These are phyloP conservation scores for Acropternis orthonyx DNA, from an alignment of 2,797 vertebrate species.

Conservation along the genomic window DNA sequence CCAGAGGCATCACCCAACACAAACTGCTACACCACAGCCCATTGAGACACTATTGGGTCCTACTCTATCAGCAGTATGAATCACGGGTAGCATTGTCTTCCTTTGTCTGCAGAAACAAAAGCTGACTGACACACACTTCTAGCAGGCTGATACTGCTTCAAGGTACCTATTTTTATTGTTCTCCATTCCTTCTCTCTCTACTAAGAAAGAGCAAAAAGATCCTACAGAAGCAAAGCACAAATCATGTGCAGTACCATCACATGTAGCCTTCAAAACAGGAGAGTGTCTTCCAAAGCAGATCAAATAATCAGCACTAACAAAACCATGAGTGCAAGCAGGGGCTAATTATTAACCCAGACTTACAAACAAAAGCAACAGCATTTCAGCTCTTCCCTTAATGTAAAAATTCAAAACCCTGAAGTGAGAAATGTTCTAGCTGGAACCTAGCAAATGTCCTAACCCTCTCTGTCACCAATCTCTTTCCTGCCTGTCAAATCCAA, in stretches of 20 bases:
- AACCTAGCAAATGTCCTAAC: background rate
- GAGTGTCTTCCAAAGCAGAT: background rate
- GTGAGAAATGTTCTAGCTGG: background rate
- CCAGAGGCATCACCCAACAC: background rate
- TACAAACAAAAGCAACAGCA: background rate
- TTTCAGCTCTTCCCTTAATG: background rate
- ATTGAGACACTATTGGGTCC: background rate
- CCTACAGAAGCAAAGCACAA: background rate
- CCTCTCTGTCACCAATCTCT: background rate
- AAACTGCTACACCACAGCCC: background rate
- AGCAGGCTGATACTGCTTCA: background rate
- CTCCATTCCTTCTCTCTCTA: background rate
- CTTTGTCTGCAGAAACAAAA: background rate
- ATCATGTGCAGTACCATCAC: background rate
- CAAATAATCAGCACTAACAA: background rate
- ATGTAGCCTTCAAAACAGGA: background rate
- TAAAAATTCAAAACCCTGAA: background rate
- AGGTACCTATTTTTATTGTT: background rate
- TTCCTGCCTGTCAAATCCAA: background rate
- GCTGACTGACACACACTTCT: background rate
- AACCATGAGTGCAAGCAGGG: background rate
- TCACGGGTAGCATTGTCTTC: background rate
- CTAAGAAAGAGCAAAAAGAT: background rate
- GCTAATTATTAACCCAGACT: background rate
- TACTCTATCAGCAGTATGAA: background rate